Conservation (phyloP, 2,797 vertebrate genomes). For the Falco novaeseelandiae region DNA sequence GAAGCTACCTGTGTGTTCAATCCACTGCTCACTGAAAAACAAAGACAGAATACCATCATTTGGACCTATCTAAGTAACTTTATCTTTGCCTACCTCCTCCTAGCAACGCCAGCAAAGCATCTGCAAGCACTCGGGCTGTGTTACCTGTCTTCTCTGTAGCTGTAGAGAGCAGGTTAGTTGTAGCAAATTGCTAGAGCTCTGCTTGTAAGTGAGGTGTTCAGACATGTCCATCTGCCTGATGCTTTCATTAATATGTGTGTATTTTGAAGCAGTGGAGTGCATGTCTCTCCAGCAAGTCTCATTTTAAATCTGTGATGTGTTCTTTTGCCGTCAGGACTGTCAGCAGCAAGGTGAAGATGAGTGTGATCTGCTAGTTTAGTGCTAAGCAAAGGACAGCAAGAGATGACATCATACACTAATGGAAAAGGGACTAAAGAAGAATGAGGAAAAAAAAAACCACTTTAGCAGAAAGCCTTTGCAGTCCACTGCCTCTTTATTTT, state of each 20-base stretch:
- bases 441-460: background rate
- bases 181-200: background rate
- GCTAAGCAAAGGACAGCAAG: background rate
- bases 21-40: background rate
- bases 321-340: background rate
- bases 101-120: background rate
- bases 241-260: background rate
- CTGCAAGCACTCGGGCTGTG: background rate
- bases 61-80: background rate
- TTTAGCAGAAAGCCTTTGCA: background rate
- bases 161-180: background rate
- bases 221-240: background rate
- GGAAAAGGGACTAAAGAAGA: background rate
- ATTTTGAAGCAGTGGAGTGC: background rate
- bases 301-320: background rate
- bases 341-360: background rate
- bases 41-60: background rate
- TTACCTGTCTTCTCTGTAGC: background rate
- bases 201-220: background rate
- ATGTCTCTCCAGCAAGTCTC: background rate
- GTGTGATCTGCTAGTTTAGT: background rate
- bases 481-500: background rate
- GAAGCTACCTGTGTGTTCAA: background rate
- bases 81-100: background rate
- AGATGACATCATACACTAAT: background rate